Conservation (phyloP, 2,797 vertebrate species). For the Epinephelus malabaricus region DNA sequence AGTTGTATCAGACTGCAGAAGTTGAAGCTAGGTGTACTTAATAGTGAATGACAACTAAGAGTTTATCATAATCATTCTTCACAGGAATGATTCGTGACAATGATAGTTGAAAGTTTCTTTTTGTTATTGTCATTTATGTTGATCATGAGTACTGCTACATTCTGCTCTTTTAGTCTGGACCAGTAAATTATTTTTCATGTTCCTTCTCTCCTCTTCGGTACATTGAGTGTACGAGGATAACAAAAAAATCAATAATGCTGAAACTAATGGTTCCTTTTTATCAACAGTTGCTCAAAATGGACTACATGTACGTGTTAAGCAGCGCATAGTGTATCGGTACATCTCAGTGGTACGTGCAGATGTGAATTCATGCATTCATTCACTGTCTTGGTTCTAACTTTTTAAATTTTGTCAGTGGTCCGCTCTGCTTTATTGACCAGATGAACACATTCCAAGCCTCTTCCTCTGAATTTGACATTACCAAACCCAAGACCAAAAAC, state of each 20-base stretch:
- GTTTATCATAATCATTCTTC: background rate
- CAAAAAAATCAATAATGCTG: conserved; percentile 31
- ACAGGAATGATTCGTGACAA: background rate
- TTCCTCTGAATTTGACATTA: conserved; percentile 5
- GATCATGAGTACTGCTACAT: conserved; percentile 8
- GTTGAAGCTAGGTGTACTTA: background rate
- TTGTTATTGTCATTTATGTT: background rate
- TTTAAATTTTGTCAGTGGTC: background rate
- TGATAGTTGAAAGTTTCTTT: background rate
- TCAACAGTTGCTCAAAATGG: background rate
- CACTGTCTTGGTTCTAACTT: background rate
- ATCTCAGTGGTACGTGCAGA: conserved; percentile 2
- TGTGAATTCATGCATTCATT: background rate
- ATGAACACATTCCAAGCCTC: conserved; percentile 28
- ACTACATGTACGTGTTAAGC: background rate
- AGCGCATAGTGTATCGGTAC: background rate
- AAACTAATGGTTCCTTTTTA: conserved; percentile 1
- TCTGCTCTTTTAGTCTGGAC: conserved; percentile 19
- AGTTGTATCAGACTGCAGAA: background rate
- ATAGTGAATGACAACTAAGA: background rate
- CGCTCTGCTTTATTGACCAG: conserved; percentile 3
- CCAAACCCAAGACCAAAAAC: background rate
- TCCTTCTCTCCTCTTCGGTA: background rate
- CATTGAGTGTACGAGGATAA: conserved; percentile 3
- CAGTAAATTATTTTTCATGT: conserved; percentile 7